Conservation (phyloP, 2,113 vertebrate genomes). For the Pollachius pollachius region DNA sequence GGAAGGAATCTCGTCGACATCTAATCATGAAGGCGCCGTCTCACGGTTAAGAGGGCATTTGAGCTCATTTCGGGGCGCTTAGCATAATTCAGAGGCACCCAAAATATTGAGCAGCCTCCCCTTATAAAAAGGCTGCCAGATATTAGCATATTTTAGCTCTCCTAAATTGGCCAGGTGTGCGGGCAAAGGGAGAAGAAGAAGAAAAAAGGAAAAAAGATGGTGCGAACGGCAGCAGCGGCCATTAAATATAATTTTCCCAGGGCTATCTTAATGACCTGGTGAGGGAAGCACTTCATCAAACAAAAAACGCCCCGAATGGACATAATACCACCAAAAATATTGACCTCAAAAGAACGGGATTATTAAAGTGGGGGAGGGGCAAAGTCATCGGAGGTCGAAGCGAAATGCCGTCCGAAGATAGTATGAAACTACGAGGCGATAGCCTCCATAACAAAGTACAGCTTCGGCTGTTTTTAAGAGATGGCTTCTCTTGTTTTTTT, state of each 20-base stretch:
- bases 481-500: too few relatives aligned
- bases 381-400: too few relatives aligned
- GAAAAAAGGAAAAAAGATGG: slow-evolving; percentile 66
- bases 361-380: too few relatives aligned
- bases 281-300: slow-evolving; percentile 70
- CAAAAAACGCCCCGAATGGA: slow-evolving; percentile 46
- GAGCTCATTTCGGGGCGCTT: slow-evolving; percentile 19
- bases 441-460: too few relatives aligned
- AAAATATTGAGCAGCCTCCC: slow-evolving; percentile 24
- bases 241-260: slow-evolving; percentile 76
- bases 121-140: slow-evolving; percentile 58
- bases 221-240: slow-evolving; percentile 67
- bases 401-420: too few relatives aligned
- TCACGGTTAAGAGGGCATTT: slow-evolving; percentile 2
- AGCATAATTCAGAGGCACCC: slow-evolving; percentile 41
- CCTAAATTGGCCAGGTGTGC: slow-evolving; percentile 74
- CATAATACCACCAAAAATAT: slow-evolving; percentile 21
- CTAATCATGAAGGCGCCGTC: not conserved
- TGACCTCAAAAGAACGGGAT: slow-evolving; percentile 40
- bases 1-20: not conserved
- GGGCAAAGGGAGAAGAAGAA: slow-evolving; percentile 35
- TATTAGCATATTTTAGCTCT: slow-evolving; percentile 54
- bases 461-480: too few relatives aligned
- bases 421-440: too few relatives aligned
- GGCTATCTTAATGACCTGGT: slow-evolving; percentile 75